Evolutionary conservation across 1,140 invertebrate species (phyloP).

Genomic region (Pectinophora gossypiella): DNA sequence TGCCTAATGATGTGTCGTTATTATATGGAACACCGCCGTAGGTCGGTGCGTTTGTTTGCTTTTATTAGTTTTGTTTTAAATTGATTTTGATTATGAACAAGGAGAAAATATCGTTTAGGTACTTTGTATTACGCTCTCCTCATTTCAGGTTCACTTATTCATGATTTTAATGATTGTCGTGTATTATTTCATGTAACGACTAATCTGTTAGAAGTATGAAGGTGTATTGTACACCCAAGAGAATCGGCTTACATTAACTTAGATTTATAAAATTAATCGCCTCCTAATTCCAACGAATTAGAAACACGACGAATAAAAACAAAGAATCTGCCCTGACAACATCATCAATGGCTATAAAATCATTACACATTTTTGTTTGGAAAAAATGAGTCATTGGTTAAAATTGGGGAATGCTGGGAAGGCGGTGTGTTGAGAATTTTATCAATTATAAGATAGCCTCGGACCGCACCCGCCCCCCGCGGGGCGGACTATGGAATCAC

Average conservation of each 20-base stretch:
- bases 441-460: slow-evolving; percentile 57
- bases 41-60: not conserved
- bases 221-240: too few species aligned
- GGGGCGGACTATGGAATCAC: slow-evolving; percentile 6
- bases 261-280: not conserved
- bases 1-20: slow-evolving; percentile 31
- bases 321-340: slow-evolving; percentile 8
- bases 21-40: slow-evolving; percentile 17
- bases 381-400: slow-evolving; percentile 18
- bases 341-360: slow-evolving; percentile 19
- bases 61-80: not conserved
- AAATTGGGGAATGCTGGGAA: slow-evolving; percentile 42
- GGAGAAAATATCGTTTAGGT: too few species aligned
- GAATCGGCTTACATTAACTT: too few species aligned
- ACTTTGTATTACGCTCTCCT: too few species aligned
- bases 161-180: too few species aligned
- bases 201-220: too few species aligned
- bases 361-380: slow-evolving; percentile 11
- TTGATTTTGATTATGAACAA: too few species aligned
- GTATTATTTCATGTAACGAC: too few species aligned
- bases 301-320: slow-evolving; percentile 1
- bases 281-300: not conserved
- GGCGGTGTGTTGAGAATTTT: slow-evolving; percentile 56
- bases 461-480: slow-evolving; percentile 41
- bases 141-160: too few species aligned